phyloP scores from a whole-genome alignment of 1,140 invertebrate genomes.

The Hydropsyche tenuis region DNA sequence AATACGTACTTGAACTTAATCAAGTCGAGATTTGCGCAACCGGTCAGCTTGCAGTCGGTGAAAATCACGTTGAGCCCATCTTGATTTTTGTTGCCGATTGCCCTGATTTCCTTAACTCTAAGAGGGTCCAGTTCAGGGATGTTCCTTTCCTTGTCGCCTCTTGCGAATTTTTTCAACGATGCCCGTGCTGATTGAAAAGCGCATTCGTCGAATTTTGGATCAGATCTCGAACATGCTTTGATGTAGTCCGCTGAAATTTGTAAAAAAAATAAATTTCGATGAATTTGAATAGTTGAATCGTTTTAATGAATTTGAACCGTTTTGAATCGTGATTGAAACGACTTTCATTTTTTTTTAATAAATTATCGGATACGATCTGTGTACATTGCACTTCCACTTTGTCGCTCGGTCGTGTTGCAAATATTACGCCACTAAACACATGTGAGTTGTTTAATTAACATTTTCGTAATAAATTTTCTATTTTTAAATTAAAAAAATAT shows the following conservation, averaged over 20 bases:
- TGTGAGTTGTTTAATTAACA: too few relatives aligned
- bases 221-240: constrained; percentile 51
- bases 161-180: constrained; percentile 46
- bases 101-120: constrained; percentile 44
- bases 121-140: constrained; percentile 49
- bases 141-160: constrained; percentile 45
- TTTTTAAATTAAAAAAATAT: too few relatives aligned
- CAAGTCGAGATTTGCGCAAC: constrained; percentile 42
- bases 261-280: background rate
- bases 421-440: too few relatives aligned
- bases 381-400: too few relatives aligned
- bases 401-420: too few relatives aligned
- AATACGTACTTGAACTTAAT: constrained; percentile 50
- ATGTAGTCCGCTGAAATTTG: constrained; percentile 54
- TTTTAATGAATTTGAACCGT: too few relatives aligned
- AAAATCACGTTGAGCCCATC: constrained; percentile 45
- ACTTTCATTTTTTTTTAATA: too few relatives aligned
- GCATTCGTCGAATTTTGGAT: constrained; percentile 54
- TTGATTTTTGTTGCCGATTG: constrained; percentile 35
- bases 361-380: too few relatives aligned
- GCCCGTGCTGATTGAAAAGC: constrained; percentile 50
- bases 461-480: too few relatives aligned
- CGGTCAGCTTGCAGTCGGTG: constrained; percentile 43
- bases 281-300: too few relatives aligned
- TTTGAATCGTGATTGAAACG: too few relatives aligned